A percentile compares a stretch with the other conserved stretches of the same genome.
Evolutionary conservation across 2,797 vertebrate genomes (phyloP).

Genomic region (Sebastes aleutianus): DNA sequence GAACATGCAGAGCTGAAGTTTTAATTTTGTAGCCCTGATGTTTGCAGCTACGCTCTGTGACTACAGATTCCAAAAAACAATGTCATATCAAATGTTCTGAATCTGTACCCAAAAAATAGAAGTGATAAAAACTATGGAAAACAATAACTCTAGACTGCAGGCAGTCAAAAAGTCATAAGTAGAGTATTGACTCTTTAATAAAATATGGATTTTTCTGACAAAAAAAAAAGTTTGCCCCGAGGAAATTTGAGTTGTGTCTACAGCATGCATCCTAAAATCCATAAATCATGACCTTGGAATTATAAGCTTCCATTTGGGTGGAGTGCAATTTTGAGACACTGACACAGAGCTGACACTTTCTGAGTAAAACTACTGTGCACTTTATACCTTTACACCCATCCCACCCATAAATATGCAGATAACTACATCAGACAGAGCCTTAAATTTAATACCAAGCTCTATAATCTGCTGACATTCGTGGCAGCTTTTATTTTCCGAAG

Average conservation of each 20-base stretch:
- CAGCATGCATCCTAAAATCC: constrained; percentile 30
- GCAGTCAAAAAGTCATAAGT: constrained; percentile 39
- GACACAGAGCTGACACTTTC: neutral
- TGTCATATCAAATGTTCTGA: neutral
- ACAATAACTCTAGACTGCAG: constrained; percentile 14
- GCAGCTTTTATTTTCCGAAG: neutral
- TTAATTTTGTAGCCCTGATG: neutral
- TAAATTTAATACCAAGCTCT: neutral
- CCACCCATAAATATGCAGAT: neutral
- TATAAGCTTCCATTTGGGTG: constrained; percentile 4
- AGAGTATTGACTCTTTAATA: constrained; percentile 47
- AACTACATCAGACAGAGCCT: neutral
- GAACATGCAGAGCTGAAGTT: neutral
- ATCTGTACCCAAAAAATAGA: neutral
- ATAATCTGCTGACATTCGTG: constrained; percentile 6
- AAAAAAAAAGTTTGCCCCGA: constrained; percentile 26
- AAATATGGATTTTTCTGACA: constrained; percentile 50
- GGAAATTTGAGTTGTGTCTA: constrained; percentile 33
- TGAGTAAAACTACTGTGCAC: neutral
- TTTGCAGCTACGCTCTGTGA: constrained; percentile 5
- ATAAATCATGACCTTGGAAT: constrained; percentile 53
- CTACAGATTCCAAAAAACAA: constrained; percentile 10
- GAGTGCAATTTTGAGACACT: neutral
- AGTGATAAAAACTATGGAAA: neutral
- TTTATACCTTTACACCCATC: neutral